Evolutionary conservation across 2,113 vertebrate species (phyloP), one percentile per base, ranked within the genome.

Genomic region (Strigops habroptila): DNA sequence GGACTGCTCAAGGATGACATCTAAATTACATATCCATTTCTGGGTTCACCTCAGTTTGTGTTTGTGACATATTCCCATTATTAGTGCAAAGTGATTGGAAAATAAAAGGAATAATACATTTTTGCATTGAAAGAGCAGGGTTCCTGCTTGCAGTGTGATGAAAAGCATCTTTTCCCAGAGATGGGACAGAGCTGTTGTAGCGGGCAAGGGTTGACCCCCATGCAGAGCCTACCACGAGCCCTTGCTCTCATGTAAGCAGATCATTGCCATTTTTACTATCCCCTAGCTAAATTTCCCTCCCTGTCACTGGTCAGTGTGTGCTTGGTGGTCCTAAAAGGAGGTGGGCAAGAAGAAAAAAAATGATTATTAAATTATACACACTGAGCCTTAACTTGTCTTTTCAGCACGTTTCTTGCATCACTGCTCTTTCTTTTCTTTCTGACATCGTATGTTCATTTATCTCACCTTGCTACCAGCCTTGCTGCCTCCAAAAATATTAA

Each of bases 391-490:
- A 65, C 33, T 82, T 9, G 8, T 33, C 33, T 90, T 77, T 69
- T 60, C 73, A 33, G 28, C 8, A 19, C 9, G 9, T 43, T 69
- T 52, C 31, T 76, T 14, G 18, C 41, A 19, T 88, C 0, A 6
- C 60, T 48, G 31, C 63, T 43, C 23, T 57, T 69, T 43, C 33
- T 21, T 14, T 73, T 59, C 11, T 59, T 59, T 59, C 24, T 7
- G 1, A 15, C 1, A 3, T 18, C 0, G 3, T 43, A 17, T 16
- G 5, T 59, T 65, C 25, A 17, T 71, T 51, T 41, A 16, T 71
- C n/a, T 80, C 43, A 46, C 64, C 82, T 95, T 73, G 62, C 85
- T 71, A 22, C 77, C 30, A 62, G 71, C 67, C 57, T 63, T 28
- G 43, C 78, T 77, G 71, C 69, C 70, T 82, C 69, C 41, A 62